Evolutionary conservation across 2,113 vertebrate genomes (phyloP), one percentile per base, ranked within the genome.

Genomic region (Elephantulus edwardii): DNA sequence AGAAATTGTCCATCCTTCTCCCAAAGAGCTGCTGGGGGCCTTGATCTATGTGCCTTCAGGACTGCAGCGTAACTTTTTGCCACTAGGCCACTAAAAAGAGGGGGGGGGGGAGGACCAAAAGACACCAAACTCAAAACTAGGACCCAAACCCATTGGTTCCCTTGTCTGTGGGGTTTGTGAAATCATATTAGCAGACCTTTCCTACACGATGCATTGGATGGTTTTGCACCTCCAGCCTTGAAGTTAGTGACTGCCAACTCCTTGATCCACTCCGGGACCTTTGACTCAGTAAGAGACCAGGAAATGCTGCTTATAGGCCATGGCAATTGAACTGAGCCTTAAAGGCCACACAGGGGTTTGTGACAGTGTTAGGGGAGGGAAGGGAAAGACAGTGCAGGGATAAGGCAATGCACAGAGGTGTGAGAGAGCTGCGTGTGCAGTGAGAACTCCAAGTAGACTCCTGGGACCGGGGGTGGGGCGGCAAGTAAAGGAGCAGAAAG

Each of bases 261-360:
- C 7, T 38, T 68, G 35, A 1, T 9, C 14, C 20, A 68, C 35
- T 19, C 66, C 35, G n/a, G 66, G 35, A 22, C 66, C 66, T 38
- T 35, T 38, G 38, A 40, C 19, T 44, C 22, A 82, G 35, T n/a
- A 54, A 10, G 28, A 90, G 66, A 80, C 24, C 42, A 60, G 33
- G 26, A 71, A 78, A 72, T 52, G 56, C 19, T 82, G 81, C 60
- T 78, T 87, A 19, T 33, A 30, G 62, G 56, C 79, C 12, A n/a
- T 60, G 42, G 58, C 28, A 54, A 8, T 72, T 76, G 62, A 92
- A 14, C 30, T 11, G 11, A 42, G 84, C 11, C 66, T 44, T 10
- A 80, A 91, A 76, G 77, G 26, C 71, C 70, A 85, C 50, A 35
- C 48, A 82, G 70, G 70, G 48, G 26, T 80, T 74, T 58, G 11